Conservation (phyloP, 2,888 invertebrate species). For the Orthosia cruda region DNA sequence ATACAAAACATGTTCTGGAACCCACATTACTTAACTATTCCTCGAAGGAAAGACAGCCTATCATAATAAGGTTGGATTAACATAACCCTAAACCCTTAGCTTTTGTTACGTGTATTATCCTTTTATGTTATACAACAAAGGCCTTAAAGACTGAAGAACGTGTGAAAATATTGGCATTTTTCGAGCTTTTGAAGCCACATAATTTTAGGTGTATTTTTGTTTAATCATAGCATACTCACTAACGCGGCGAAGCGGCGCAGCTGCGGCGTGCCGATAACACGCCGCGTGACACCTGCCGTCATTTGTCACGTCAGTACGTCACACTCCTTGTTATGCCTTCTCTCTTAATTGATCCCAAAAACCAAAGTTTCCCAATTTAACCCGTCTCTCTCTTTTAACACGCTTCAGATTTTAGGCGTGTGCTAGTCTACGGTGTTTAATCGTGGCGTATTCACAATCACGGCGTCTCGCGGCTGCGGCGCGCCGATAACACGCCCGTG, state of each 20-base stretch:
- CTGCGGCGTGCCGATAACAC: slow-evolving; percentile 73
- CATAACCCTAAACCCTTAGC: slow-evolving; percentile 3
- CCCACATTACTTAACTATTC: background rate
- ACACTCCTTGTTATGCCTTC: slow-evolving; percentile 51
- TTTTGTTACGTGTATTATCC: slow-evolving; percentile 14
- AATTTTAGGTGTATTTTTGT: slow-evolving; percentile 58
- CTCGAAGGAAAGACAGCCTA: slow-evolving; percentile 4
- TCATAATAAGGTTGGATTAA: slow-evolving; percentile 27
- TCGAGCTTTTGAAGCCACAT: slow-evolving; percentile 16
- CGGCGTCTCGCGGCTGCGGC: slow-evolving; percentile 72
- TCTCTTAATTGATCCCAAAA: slow-evolving; percentile 57
- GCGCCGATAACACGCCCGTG: slow-evolving; percentile 79
- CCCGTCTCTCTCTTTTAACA: slow-evolving; percentile 48
- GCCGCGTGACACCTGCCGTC: slow-evolving; percentile 58
- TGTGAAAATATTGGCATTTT: slow-evolving; percentile 47
- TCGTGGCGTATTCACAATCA: slow-evolving; percentile 68
- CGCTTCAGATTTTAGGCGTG: slow-evolving; percentile 29
- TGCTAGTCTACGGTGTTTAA: slow-evolving; percentile 53
- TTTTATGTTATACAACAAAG: slow-evolving; percentile 33
- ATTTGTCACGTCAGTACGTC: slow-evolving; percentile 63
- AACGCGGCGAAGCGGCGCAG: slow-evolving; percentile 52
- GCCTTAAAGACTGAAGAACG: slow-evolving; percentile 26
- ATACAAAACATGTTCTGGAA: background rate
- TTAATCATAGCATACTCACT: slow-evolving; percentile 62
- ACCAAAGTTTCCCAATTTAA: slow-evolving; percentile 58